Base-by-base conservation (phyloP, 2,113 vertebrate genomes). In the Propithecus coquereli region DNA sequence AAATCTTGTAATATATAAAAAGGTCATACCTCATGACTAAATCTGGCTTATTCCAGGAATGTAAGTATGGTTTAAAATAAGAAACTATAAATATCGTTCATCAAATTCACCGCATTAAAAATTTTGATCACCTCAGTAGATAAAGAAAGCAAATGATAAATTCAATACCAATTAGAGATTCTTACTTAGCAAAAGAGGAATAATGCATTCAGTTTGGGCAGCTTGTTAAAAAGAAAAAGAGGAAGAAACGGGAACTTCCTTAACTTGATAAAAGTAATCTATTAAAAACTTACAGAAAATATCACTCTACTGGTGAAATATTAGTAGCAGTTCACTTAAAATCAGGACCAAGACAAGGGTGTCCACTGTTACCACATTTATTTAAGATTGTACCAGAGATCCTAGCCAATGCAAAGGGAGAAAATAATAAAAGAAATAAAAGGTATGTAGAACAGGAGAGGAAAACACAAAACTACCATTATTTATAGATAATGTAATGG, bases 71-170 rank as follows among this genome's bases (percentile, higher is more conserved):
- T 54, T 92, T 92, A 65, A 84, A 40, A 47, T 84, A 92, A 82
- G 79, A 12, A 65, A 71, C 84, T 85, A 89, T 66, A 90, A 84
- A 85, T 92, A 94, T 6, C 37, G 76, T n/a, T 84, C 68, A 91
- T 40, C 89, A 79, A 45, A 45, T 54, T 90, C 68, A 91, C 59
- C 84, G 71, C 63, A 45, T 63, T 87, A 54, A 45, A 63, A 61
- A 17, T 63, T 84, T 63, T 79, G 32, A 65, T 79, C 8, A 84
- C 80, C n/a, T 68, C 68, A 70, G 63, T 57, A 87, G 22, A 80
- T 80, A 74, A 20, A 59, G 52, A 83, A 84, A 83, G 43, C 40
- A 81, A 70, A 61, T 54, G 70, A 63, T 43, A 47, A 57, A 54
- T 47, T 34, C 30, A 80, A 43, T 50, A 43, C 45, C 23, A 13